phyloP scores from a whole-genome alignment of 92 coral and sea anemone genomes.

The Porites evermanni region DNA sequence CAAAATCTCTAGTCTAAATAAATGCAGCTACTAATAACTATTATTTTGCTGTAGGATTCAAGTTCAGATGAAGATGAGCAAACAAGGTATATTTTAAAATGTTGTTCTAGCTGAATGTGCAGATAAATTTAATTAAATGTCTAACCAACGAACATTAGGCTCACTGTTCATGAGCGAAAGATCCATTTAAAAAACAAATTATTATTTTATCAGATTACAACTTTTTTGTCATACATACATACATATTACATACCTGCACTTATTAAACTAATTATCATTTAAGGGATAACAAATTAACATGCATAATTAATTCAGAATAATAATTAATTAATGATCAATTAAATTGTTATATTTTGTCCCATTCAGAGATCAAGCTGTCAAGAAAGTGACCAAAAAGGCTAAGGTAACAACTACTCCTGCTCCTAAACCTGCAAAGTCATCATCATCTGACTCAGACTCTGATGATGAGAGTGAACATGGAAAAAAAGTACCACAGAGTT shows the following conservation, averaged over 20 bases:
- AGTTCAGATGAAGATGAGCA: constrained; percentile 64
- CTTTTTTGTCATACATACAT: too few species aligned
- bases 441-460: constrained; percentile 30
- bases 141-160: too few species aligned
- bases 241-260: too few species aligned
- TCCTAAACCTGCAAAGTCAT: neutral
- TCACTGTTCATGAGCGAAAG: too few species aligned
- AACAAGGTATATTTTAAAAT: neutral
- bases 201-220: too few species aligned
- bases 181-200: too few species aligned
- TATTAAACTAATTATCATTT: too few species aligned
- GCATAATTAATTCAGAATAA: neutral
- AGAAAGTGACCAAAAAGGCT: neutral
- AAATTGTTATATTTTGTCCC: neutral
- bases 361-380: neutral
- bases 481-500: constrained; percentile 6
- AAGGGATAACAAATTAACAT: neutral
- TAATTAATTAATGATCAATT: neutral
- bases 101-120: too few species aligned
- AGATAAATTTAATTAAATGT: too few species aligned
- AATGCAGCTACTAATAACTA: neutral
- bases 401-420: neutral
- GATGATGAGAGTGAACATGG: constrained; percentile 13
- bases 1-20: neutral
- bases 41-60: constrained; percentile 55